A percentile compares a stretch with the other conserved stretches of the same genome.
Evolutionary conservation across 2,888 invertebrate genomes (phyloP).

Genomic region (Drosophila parthenogenetica): DNA sequence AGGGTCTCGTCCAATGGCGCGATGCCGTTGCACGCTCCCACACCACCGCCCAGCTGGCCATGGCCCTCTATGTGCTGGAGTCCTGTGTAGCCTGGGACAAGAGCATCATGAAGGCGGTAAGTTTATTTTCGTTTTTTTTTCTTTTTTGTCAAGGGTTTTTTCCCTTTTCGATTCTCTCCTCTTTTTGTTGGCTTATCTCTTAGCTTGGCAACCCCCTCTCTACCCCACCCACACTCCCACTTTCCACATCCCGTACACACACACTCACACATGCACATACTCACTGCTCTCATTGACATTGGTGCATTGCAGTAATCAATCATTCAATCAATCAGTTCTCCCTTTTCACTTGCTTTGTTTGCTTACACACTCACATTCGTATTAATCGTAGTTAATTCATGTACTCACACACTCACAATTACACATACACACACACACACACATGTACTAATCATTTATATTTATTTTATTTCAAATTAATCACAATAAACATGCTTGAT

Average conservation of each 20-base stretch:
- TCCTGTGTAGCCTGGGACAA: conserved; percentile 99
- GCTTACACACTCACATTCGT: conserved; percentile 20
- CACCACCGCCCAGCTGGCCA: conserved; percentile 95
- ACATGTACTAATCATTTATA: conserved; percentile 29
- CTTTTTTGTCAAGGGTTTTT: conserved; percentile 4
- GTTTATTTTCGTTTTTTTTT: conserved; percentile 84
- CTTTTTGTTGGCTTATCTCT: conserved; percentile 41
- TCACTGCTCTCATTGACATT: background rate
- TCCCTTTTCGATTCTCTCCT: conserved; percentile 8
- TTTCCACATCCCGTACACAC: background rate
- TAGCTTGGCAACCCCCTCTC: conserved; percentile 54
- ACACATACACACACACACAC: conserved; percentile 1
- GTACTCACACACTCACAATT: background rate
- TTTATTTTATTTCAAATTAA: background rate
- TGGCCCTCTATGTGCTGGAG: conserved; percentile 95
- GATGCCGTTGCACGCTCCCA: conserved; percentile 93
- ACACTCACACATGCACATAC: background rate
- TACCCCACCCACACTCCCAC: background rate
- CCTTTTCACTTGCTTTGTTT: conserved; percentile 29
- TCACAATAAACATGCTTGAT: conserved; percentile 5
- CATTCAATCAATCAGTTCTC: background rate
- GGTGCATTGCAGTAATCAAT: conserved; percentile 6
- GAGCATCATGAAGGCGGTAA: conserved; percentile 99
- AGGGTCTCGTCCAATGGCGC: conserved; percentile 94
- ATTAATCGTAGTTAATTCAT: conserved; percentile 4